Base-by-base conservation (phyloP, 2,113 vertebrate species). In the Nyctibius bracteatus region DNA sequence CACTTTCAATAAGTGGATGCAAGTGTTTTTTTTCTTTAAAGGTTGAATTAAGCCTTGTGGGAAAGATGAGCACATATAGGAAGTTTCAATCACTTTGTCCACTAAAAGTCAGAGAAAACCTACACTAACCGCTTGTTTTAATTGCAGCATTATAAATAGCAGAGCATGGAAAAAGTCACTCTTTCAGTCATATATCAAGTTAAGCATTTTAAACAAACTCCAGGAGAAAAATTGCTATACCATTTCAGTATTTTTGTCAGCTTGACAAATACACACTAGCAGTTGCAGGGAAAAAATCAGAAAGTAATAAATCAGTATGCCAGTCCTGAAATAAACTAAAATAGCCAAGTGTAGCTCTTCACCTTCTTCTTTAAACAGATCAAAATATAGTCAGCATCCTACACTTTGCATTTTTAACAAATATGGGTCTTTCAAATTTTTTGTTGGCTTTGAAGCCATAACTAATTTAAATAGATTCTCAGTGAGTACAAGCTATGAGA, bases 181-280 rank as follows among this genome's bases (percentile, higher is more conserved):
- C 44, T 79, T 92, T 33, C 65, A 63, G 86, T 82, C 74, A 88
- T 91, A 49, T 15, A 85, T 94, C 93, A 96, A 68, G n/a, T 47
- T 87, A 89, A 94, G 30, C 44, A 77, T 91, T 95, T 96, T 74
- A 91, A 96, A 92, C 46, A 94, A 95, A 90, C 65, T 86, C 43
- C 27, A 86, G 57, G 19, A 95, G 77, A 94, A 94, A 94, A 92
- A 95, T 6, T 84, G 52, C 83, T 84, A 52, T 55, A 63, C 21
- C 58, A 67, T 71, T 92, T 71, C 51, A 71, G 43, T 74, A 94
- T 84, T 96, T 96, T 92, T 92, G 91, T 46, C 67, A 91, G 68
- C 8, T 85, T 95, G 95, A 96, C 59, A 94, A 94, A 96, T 78
- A 67, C 46, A 59, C 74, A 63, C 72, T 71, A 59, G 75, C 27